These are phyloP conservation scores for Gryllus longicercus DNA, from an alignment of 2,888 invertebrate genomes.

Conservation along the genomic window DNA sequence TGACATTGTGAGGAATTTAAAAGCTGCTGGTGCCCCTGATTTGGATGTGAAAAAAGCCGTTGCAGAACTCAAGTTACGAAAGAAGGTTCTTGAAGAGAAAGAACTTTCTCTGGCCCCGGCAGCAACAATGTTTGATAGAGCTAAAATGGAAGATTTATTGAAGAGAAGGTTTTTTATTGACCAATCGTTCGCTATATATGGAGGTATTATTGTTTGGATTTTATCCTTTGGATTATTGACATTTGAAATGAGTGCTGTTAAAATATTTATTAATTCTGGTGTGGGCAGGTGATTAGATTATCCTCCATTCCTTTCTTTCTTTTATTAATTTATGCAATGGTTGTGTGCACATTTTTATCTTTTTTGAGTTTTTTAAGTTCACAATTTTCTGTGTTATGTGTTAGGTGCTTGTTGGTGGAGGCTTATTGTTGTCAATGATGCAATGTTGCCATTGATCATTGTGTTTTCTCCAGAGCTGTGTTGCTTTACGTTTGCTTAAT, in stretches of 20 bases:
- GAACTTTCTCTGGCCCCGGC: constrained; percentile 77
- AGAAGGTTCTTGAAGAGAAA: constrained; percentile 88
- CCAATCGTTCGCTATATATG: constrained; percentile 98
- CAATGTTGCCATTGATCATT: no score
- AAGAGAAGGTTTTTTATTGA: constrained; percentile 97
- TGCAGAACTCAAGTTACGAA: constrained; percentile 83
- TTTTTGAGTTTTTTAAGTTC: no score
- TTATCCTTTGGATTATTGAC: neutral
- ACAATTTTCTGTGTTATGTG: no score
- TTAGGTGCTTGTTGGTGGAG: no score
- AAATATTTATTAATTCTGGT: neutral
- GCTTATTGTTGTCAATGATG: no score
- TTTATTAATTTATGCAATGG: no score
- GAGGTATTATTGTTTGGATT: constrained; percentile 57
- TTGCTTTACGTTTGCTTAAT: no score
- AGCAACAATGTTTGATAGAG: constrained; percentile 71
- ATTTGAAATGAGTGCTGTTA: neutral
- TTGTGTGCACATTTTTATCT: no score
- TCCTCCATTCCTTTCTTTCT: neutral
- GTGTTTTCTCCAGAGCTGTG: no score
- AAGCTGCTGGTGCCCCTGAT: constrained; percentile 82
- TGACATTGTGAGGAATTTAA: constrained; percentile 83
- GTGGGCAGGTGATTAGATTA: neutral
- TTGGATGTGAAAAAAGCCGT: constrained; percentile 92
- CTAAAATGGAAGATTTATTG: constrained; percentile 93